Base-by-base conservation (phyloP, 2,888 invertebrate genomes). In the Adelphocoris suturalis region DNA sequence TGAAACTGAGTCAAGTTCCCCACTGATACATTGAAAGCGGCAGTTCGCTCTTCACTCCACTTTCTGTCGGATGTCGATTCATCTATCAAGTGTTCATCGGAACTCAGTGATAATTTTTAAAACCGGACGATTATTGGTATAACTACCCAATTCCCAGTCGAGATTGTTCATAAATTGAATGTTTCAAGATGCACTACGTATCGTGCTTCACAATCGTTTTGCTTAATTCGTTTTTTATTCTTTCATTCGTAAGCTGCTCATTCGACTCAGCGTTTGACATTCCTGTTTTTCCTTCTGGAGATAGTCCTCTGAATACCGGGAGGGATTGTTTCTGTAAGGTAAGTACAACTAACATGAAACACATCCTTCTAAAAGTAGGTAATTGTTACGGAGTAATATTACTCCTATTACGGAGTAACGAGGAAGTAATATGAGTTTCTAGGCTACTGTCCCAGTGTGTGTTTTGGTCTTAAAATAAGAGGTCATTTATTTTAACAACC, bases 311-410 rank as follows among this genome's bases (percentile, higher is more conserved):
- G 28, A 88, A 52, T 19, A 27, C 55, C 16, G 88, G 88, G 16
- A 19, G 81, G 9, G 88, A 88, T 47, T 88, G 88, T 46, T 88
- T 88, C 48, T 88, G 88, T 23, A 88, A 88, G 55, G 88, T 88
- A 27, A 57, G 80, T 80, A 16, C 12, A 75, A 3, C 28, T 13
- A 75, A 28, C 4, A 37, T 37, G 3, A 5, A 27, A 57, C 16
- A 27, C 12, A 27, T 75, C 13, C n/a, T 75, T 75, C 23, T 75
- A 12, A 23, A n/a, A 23, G 68, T 68, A 19, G 16, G n/a, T n/a
- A n/a, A n/a, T n/a, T n/a, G n/a, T n/a, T n/a, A n/a, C n/a, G n/a
- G n/a, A n/a, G 19, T 68, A n/a, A 23, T 19, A 68, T 9, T n/a
- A n/a, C n/a, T n/a, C n/a, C n/a, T n/a, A n/a, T n/a, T n/a, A n/a